These are phyloP conservation scores for Urocynchramus pylzowi DNA, from an alignment of 2,113 vertebrate species.

Conservation along the genomic window DNA sequence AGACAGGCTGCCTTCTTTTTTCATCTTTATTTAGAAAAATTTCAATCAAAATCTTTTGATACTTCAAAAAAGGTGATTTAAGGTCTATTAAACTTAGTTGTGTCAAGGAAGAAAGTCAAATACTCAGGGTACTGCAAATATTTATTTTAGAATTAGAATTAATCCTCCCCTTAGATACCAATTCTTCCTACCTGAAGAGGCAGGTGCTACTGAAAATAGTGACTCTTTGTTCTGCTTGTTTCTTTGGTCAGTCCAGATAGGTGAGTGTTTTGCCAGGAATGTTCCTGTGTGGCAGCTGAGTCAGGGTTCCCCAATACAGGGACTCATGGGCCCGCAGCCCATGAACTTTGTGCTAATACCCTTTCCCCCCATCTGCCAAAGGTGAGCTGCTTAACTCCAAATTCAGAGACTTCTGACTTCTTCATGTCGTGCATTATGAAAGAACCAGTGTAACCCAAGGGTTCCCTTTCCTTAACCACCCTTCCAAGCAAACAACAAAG, in stretches of 20 bases:
- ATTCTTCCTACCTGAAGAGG: not conserved
- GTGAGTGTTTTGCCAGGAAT: not conserved
- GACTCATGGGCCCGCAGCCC: fast-evolving
- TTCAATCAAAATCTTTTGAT: not conserved
- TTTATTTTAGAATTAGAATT: not conserved
- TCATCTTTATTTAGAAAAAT: conserved; percentile 14
- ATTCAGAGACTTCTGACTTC: not conserved
- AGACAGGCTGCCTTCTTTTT: not conserved
- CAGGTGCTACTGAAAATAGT: not conserved
- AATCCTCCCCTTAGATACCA: not conserved
- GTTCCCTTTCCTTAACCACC: not conserved
- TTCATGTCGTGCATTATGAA: not conserved
- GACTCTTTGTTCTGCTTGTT: not conserved
- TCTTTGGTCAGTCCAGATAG: not conserved
- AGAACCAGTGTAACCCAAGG: not conserved
- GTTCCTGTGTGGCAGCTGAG: not conserved
- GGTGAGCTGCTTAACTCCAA: not conserved
- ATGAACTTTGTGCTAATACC: not conserved
- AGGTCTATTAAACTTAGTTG: not conserved
- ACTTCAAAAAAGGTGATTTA: not conserved
- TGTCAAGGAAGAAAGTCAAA: not conserved
- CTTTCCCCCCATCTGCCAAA: not conserved
- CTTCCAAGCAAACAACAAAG: not conserved
- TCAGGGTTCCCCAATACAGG: not conserved
- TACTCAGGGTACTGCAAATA: not conserved